Base-by-base conservation (phyloP, 2,113 vertebrate species). In the Haemorhous mexicanus region DNA sequence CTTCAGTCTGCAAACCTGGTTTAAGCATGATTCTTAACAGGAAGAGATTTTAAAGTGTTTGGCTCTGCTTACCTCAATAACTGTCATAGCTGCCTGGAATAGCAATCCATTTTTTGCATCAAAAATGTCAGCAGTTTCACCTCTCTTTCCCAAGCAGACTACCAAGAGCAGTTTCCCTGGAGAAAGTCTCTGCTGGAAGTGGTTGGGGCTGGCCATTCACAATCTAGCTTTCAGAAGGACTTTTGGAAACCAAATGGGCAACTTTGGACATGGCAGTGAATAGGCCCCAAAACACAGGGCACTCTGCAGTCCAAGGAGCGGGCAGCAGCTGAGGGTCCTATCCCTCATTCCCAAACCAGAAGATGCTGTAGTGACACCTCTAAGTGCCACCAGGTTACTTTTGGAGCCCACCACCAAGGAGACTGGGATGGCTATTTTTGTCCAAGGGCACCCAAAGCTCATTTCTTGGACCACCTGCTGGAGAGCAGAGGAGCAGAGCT, bases 391-490 rank as follows among this genome's bases (percentile, higher is more conserved):
- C 5, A 4, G 11, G 6, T 77, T 75, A 64, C 35, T 21, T 87
- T 78, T 75, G 47, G 23, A 55, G 8, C 16, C 15, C 21, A 43
- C 5, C 7, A 44, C 43, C 19, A 17, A 67, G 28, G 37, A 83
- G 16, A 18, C 14, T 22, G 50, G 37, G 32, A 9, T 4, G 4
- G 7, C 5, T 15, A 20, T 75, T 49, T 43, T 50, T 22, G 52
- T 19, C n/a, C 22, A 35, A 59, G 23, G 0, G 0, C 14, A 75
- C 14, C 19, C 1, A 0, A 44, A 30, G 7, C 15, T 81, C 1
- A 0, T 39, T 44, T 44, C 17, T 39, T 44, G 75, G 63, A 56
- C 35, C 15, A 14, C 27, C 21, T 33, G 32, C 49, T 2, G 2
- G n/a, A 66, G 30, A 37, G 9, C 0, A 35, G 15, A 28, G 30